Percentiles rank a stretch among this genome's conserved stretches.
phyloP scores from a whole-genome alignment of 2,113 vertebrate species.

The Hucho hucho region DNA sequence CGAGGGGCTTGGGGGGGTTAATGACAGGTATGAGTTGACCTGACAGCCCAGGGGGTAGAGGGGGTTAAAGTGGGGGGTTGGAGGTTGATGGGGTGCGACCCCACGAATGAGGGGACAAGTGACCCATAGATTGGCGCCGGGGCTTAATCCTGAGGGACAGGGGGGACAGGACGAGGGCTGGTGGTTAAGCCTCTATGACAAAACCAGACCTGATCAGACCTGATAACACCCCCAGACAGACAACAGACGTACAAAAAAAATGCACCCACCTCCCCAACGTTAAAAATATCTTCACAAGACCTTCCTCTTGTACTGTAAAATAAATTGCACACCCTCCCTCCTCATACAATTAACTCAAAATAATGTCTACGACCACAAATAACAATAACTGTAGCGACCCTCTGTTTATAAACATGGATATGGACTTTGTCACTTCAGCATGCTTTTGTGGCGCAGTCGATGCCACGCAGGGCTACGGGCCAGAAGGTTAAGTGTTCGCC shows the following conservation, averaged over 20 bases:
- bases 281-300: not conserved
- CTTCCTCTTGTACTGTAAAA: too few relatives aligned
- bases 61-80: not conserved
- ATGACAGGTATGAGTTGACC: slow-evolving; percentile 39
- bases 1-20: slow-evolving; percentile 23
- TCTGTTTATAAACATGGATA: too few relatives aligned
- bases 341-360: too few relatives aligned
- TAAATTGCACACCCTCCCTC: too few relatives aligned
- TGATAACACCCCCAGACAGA: slow-evolving; percentile 58
- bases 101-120: slow-evolving; percentile 51
- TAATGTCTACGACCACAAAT: too few relatives aligned
- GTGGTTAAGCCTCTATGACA: slow-evolving; percentile 56
- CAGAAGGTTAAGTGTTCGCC: too few relatives aligned
- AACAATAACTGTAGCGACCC: too few relatives aligned
- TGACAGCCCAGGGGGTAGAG: slow-evolving; percentile 18
- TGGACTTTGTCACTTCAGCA: too few relatives aligned
- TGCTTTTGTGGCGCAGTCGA: too few relatives aligned
- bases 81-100: not conserved
- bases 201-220: slow-evolving; percentile 52
- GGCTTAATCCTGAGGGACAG: slow-evolving; percentile 55
- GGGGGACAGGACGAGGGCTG: not conserved
- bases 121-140: slow-evolving; percentile 51
- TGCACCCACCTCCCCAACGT: slow-evolving; percentile 13
- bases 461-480: too few relatives aligned
- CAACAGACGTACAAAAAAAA: slow-evolving; percentile 29